Conservation (phyloP, 23 tunicate genomes). For the Styela plicata region DNA sequence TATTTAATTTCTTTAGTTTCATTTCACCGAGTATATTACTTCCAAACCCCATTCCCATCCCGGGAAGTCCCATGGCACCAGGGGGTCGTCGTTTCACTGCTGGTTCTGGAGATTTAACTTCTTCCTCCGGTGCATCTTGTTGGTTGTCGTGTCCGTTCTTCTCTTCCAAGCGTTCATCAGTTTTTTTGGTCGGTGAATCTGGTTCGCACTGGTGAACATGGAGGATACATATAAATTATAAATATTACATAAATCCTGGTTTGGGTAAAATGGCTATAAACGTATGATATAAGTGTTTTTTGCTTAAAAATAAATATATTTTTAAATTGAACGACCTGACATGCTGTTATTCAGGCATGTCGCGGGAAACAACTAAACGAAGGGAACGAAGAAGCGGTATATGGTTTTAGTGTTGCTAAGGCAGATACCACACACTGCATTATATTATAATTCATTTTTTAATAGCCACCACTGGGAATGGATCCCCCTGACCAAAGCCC, state of each 20-base stretch:
- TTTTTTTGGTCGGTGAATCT: neutral
- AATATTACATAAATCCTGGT: neutral
- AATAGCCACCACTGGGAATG: too few species aligned
- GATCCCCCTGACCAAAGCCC: too few species aligned
- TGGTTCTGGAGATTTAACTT: neutral
- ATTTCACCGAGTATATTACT: slow-evolving; percentile 65
- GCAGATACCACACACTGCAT: too few species aligned
- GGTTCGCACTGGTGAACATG: neutral
- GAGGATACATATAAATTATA: too few species aligned
- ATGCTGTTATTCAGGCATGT: too few species aligned
- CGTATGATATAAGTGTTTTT: neutral
- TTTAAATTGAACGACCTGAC: too few species aligned
- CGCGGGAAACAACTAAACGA: too few species aligned
- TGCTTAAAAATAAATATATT: too few species aligned
- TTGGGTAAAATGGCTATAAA: neutral
- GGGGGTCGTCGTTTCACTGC: slow-evolving; percentile 34
- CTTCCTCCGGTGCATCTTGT: slow-evolving; percentile 12
- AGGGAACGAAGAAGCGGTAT: too few species aligned
- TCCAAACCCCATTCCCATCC: slow-evolving; percentile 71
- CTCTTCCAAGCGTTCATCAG: neutral
- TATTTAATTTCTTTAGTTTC: slow-evolving; percentile 55
- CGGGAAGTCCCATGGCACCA: slow-evolving; percentile 63
- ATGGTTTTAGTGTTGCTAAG: too few species aligned
- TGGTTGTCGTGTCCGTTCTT: slow-evolving; percentile 29
- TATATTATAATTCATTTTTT: too few species aligned